Conservation (phyloP, 2,888 invertebrate genomes). For the Fabriciana adippe region DNA sequence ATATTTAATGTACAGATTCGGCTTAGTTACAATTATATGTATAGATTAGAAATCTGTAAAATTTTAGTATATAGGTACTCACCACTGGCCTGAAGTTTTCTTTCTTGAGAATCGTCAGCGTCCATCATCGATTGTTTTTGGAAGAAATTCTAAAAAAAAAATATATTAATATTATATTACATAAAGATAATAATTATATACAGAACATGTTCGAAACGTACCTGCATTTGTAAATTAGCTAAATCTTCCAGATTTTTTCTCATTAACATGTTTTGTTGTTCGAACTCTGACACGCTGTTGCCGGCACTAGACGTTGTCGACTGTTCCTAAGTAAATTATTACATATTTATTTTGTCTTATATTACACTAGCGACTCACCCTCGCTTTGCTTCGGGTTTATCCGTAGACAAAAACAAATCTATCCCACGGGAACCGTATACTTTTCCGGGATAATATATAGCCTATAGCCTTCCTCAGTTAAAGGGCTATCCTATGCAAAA, state of each 20-base stretch:
- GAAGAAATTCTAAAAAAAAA: conserved; percentile 69
- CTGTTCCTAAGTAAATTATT: conserved; percentile 59
- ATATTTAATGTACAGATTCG: too few relatives aligned
- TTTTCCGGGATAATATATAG: too few relatives aligned
- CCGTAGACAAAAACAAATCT: too few relatives aligned
- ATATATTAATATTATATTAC: neutral
- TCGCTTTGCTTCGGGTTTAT: too few relatives aligned
- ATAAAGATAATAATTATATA: neutral
- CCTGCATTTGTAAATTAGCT: conserved; percentile 80
- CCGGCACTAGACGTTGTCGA: conserved; percentile 79
- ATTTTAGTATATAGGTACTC: conserved; percentile 46
- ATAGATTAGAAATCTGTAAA: neutral
- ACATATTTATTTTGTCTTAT: conserved; percentile 9
- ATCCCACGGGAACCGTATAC: too few relatives aligned
- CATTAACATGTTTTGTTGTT: conserved; percentile 76
- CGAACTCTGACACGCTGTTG: conserved; percentile 78
- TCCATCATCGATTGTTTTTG: conserved; percentile 76
- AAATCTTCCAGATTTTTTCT: conserved; percentile 78
- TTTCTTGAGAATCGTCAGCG: conserved; percentile 74
- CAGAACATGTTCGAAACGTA: conserved; percentile 37
- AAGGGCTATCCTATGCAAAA: too few relatives aligned
- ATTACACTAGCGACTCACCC: too few relatives aligned
- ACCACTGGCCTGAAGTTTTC: conserved; percentile 76
- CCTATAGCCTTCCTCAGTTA: too few relatives aligned
- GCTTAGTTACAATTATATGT: too few relatives aligned